These are phyloP conservation scores for Leucopternis melanops DNA, from an alignment of 2,113 vertebrate species.

Conservation along the genomic window DNA sequence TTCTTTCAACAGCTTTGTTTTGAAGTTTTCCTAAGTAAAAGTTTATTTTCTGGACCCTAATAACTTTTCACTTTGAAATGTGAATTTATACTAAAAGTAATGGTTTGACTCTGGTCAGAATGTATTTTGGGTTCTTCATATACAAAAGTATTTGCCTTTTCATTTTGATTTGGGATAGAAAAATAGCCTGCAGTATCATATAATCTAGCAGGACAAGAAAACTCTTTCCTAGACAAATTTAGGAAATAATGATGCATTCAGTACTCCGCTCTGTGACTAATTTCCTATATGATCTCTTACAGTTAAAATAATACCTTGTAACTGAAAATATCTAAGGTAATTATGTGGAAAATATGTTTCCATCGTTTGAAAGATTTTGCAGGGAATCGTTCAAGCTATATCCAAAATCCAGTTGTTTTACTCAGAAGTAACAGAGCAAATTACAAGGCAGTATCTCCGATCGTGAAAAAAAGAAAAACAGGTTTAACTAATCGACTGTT, in stretches of 20 bases:
- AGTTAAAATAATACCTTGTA: not conserved
- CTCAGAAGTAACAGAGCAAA: not conserved
- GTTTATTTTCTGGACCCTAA: not conserved
- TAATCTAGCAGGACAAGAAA: not conserved
- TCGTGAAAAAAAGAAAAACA: not conserved
- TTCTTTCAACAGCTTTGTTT: not conserved
- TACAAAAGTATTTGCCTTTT: not conserved
- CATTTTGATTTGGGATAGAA: not conserved
- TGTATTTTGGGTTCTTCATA: not conserved
- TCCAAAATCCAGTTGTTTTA: not conserved
- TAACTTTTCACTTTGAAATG: not conserved
- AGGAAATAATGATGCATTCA: not conserved
- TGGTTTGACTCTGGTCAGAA: not conserved
- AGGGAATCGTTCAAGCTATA: not conserved
- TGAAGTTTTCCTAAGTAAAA: not conserved
- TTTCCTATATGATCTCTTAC: not conserved
- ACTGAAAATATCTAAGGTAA: not conserved
- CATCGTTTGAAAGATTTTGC: not conserved
- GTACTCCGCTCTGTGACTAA: not conserved
- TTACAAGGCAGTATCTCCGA: not conserved
- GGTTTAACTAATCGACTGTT: not conserved
- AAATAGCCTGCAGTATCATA: not conserved
- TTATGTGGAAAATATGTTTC: not conserved
- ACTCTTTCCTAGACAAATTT: not conserved
- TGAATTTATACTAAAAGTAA: not conserved